Base-by-base conservation (phyloP, 2,113 vertebrate species). In the Tupaia tana region DNA sequence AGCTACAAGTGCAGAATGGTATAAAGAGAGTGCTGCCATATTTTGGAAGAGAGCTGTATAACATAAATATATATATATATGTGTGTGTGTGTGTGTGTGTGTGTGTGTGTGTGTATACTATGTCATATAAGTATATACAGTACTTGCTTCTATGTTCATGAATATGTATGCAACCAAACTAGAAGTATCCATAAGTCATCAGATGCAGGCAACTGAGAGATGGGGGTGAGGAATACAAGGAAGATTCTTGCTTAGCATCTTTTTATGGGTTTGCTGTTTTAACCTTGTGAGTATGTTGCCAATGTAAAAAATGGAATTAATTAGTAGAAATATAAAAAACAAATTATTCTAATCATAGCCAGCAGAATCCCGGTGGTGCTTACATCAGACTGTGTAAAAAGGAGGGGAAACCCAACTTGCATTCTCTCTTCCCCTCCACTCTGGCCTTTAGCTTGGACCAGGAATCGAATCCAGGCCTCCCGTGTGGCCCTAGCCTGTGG, bases 261-360 rank as follows among this genome's bases (percentile, higher is more conserved):
- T 67, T 92, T 70, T 25, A 80, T 20, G 18, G 3, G 24, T 89
- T 90, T 59, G 20, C 58, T 93, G 75, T n/a, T 89, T 94, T 31
- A 96, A 54, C 31, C 29, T 74, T 56, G 54, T 58, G 25, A 83
- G 63, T 1, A 3, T 27, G 6, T 18, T 70, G 13, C n/a, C 71
- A 29, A 2, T 43, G 19, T 14, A 86, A 71, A 59, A 43, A 78
- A 54, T 5, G 67, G 87, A 78, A 43, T 71, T 31, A 63, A 43
- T 75, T 20, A 19, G 58, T 52, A 10, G 4, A 10, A 31, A 20
- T 54, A 27, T 64, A 24, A 34, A 84, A 83, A 24, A 20, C 43
- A 67, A 88, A 70, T 52, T 69, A 75, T 71, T 70, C n/a, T 24
- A 90, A 31, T 9, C 10, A 22, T 58, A 86, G 58, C 6, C 7